Base-by-base conservation (phyloP, 2,888 invertebrate genomes). In the Pyrrhosoma nymphula region DNA sequence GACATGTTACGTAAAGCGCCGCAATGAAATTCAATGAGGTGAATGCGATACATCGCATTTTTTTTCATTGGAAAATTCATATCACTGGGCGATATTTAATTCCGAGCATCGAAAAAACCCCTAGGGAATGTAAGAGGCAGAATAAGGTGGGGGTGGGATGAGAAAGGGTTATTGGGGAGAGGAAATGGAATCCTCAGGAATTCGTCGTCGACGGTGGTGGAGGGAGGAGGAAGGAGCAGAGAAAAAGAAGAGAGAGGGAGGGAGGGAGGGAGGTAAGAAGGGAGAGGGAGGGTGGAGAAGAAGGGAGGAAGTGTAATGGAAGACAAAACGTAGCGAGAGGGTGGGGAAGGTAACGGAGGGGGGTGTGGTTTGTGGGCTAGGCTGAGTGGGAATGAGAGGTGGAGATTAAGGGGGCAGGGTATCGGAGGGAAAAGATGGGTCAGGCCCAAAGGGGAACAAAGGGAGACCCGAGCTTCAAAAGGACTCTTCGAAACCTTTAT, bases 101-200 rank as follows among this genome's bases (percentile, higher is more conserved):
- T 60, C 16, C 60, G 60, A 18, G 18, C 3, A 23, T 18, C 3
- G 60, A 60, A 23, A 60, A 23, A 23, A 23, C 4, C 47, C 47
- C 47, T 4, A 47, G 47, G 47, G 47, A 47, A 47, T n/a, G 69
- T 20, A 26, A 69, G 69, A 69, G 69, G 47, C 47, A 69, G 69
- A 26, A 69, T 23, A n/a, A 69, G 12, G 69, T 8, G 69, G 18
- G 6, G 69, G n/a, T 10, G 69, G n/a, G 10, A 6, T 26, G 69
- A 20, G 60, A 60, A 20, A 69, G 69, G 69, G n/a, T 69, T n/a
- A 69, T 69, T 69, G 60, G 69, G 69, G 26, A 20, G 26, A 69
- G 69, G 69, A 69, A 69, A 69, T 69, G 69, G 90, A 90, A 90
- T 90, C 30, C 56, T 55, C 56, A n/a, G 56, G 55, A 56, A 90